Evolutionary conservation across 2,797 vertebrate genomes (phyloP), one percentile per base, ranked within the genome.

Genomic region (Glossophaga mutica): DNA sequence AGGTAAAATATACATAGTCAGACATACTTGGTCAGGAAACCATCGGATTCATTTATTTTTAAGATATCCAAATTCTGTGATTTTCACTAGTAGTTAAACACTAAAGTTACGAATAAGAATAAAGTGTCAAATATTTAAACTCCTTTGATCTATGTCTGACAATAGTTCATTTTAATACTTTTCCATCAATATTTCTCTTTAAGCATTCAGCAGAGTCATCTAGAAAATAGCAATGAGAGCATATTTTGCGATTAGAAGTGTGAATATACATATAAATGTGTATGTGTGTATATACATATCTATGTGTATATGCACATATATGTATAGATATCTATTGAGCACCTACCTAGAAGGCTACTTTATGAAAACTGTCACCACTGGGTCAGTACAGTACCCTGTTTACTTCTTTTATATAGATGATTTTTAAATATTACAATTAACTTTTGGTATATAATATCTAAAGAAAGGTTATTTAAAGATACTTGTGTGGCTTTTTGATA

Each of bases 381-480:
- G 76, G 77, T 90, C 71, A 96, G 78, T 83, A 96, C 81, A 96
- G 65, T 85, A 96, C 81, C 88, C 52, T 94, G 52, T 93, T 97
- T 94, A 87, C 6, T 94, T 96, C 92, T 95, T 81, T 57, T 62
- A 86, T 15, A 82, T 50, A 96, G 44, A 88, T 94, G 83, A 89
- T 78, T 94, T 87, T 65, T 91, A 95, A 95, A 89, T 19, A 79
- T 90, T 93, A 94, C 37, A 94, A 91, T 70, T 95, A 92, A 96
- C 92, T 96, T 96, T 97, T 95, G 79, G 84, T 73, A 95, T 91
- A 94, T 74, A 97, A 88, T 90, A 0, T 46, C 52, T 95, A 57
- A 94, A 73, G 71, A 83, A 77, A 68, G 0, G 62, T 97, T 94
- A 77, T 55, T 94, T 74, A 85, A 83, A 71, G 87, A 67, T 81